Evolutionary conservation across 2,113 vertebrate species (phyloP).

Genomic region (Pelusios castaneus): DNA sequence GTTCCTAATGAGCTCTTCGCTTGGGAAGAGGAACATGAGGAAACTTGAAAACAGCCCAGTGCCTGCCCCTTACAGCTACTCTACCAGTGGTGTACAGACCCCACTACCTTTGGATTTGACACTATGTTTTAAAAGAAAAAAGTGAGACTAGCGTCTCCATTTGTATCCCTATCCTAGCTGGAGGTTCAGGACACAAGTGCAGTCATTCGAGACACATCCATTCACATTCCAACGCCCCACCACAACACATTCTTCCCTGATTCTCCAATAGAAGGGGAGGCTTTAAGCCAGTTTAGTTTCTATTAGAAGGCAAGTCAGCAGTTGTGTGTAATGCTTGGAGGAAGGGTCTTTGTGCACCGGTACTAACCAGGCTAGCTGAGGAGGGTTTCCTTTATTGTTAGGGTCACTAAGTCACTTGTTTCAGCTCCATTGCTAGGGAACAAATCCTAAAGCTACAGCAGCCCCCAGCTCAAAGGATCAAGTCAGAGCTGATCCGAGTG

Average conservation of each 20-base stretch:
- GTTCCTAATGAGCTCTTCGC: not conserved
- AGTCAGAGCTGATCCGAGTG: not conserved
- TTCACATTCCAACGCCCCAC: not conserved
- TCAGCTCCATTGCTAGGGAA: not conserved
- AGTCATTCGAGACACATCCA: not conserved
- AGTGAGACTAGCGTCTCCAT: not conserved
- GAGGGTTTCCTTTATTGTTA: not conserved
- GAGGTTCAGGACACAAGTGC: not conserved
- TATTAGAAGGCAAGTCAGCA: not conserved
- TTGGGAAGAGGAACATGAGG: not conserved
- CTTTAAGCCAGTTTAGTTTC: constrained; percentile 22
- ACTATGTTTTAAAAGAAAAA: not conserved
- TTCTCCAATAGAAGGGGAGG: constrained; percentile 15
- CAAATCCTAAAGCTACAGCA: not conserved
- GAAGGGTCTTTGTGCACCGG: not conserved
- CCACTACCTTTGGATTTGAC: not conserved
- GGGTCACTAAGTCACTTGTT: not conserved
- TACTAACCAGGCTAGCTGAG: not conserved
- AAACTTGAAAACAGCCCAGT: not conserved
- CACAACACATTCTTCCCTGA: not conserved
- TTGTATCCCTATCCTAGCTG: not conserved
- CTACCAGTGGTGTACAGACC: not conserved
- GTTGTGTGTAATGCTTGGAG: not conserved
- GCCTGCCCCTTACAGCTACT: not conserved
- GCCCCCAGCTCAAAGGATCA: not conserved